Conservation (phyloP, 35 echinoderm and acorn worm species). For the Hemicentrotus pulcherrimus region DNA sequence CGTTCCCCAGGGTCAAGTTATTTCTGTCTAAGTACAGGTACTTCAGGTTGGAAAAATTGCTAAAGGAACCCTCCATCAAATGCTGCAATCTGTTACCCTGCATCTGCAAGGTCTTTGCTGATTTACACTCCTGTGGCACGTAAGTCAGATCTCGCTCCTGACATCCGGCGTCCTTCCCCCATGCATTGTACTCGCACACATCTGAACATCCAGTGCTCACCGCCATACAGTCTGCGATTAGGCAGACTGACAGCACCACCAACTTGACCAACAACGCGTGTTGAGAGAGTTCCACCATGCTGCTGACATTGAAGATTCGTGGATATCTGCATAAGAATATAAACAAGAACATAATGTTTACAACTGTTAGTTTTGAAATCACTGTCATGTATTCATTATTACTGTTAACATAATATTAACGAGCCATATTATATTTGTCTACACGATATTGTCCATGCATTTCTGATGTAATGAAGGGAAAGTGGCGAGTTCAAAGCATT, state of each 20-base stretch:
- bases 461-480: no score
- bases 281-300: background rate
- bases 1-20: background rate
- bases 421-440: no score
- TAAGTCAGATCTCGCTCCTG: background rate
- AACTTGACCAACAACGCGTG: conserved; percentile 4
- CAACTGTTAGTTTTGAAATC: no score
- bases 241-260: conserved; percentile 8
- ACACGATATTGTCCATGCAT: no score
- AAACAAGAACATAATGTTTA: background rate
- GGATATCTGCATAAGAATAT: background rate
- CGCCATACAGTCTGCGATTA: background rate
- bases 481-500: no score
- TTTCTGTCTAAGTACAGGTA: conserved; percentile 15
- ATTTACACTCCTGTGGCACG: conserved; percentile 20
- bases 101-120: background rate
- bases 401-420: no score
- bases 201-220: background rate
- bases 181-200: conserved; percentile 27
- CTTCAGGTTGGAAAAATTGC: background rate
- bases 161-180: conserved; percentile 26
- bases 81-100: background rate
- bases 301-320: background rate
- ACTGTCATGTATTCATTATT: no score
- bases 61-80: background rate